Evolutionary conservation across 2,113 vertebrate species (phyloP).

Genomic region (Paradoxurus hermaphroditus): DNA sequence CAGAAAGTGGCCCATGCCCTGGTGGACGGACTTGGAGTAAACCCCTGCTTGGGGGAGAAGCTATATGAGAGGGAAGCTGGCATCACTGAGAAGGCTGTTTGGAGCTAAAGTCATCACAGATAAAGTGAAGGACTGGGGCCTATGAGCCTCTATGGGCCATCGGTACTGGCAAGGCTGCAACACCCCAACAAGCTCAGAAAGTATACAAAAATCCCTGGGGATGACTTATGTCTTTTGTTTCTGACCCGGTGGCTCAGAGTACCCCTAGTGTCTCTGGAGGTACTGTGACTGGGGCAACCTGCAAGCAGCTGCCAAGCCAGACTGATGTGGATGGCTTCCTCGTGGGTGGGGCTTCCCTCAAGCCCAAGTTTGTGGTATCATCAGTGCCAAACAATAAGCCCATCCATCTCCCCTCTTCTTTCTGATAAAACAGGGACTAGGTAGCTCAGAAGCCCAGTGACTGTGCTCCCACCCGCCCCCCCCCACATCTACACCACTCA

Average conservation of each 20-base stretch:
- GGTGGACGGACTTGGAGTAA: slow-evolving; percentile 90
- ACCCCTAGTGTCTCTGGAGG: slow-evolving; percentile 98
- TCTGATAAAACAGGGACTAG: slow-evolving; percentile 35
- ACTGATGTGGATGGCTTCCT: slow-evolving; percentile 97
- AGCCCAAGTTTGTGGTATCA: slow-evolving; percentile 96
- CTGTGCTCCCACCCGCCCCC: background rate
- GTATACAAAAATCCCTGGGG: slow-evolving; percentile 94
- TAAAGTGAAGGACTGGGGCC: slow-evolving; percentile 70
- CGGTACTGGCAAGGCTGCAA: slow-evolving; percentile 97
- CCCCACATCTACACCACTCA: background rate
- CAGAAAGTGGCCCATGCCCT: slow-evolving; percentile 97
- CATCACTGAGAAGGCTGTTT: slow-evolving; percentile 97
- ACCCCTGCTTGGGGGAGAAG: slow-evolving; percentile 98
- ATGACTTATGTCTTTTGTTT: slow-evolving; percentile 93
- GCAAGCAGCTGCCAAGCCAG: slow-evolving; percentile 94
- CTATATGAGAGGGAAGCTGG: slow-evolving; percentile 97
- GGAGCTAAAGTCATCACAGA: slow-evolving; percentile 94
- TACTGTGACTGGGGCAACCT: slow-evolving; percentile 94
- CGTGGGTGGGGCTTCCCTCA: slow-evolving; percentile 96
- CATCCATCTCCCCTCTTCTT: background rate
- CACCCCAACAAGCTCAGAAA: slow-evolving; percentile 98
- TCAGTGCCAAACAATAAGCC: slow-evolving; percentile 92
- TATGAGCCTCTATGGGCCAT: slow-evolving; percentile 94
- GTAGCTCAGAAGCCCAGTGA: slow-evolving; percentile 5
- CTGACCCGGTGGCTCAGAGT: slow-evolving; percentile 91